Conservation (phyloP, 2,797 vertebrate genomes). For the Sebastes dallii region DNA sequence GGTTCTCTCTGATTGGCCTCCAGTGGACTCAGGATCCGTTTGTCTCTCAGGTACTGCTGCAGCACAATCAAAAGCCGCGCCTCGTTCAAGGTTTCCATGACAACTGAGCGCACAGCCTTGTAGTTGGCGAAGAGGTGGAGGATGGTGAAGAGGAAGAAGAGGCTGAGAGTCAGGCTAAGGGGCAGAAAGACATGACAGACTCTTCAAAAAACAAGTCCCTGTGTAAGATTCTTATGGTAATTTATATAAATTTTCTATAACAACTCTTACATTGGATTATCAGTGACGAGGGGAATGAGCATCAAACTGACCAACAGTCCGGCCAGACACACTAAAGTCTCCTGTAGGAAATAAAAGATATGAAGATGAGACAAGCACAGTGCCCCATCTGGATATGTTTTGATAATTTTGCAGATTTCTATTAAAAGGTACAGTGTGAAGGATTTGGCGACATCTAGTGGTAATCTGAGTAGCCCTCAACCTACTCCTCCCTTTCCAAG, state of each 20-base stretch:
- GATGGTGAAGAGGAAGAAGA: constrained; percentile 87
- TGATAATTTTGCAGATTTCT: not conserved
- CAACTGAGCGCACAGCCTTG: constrained; percentile 88
- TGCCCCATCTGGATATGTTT: not conserved
- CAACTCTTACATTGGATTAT: constrained; percentile 79
- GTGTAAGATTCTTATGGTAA: not conserved
- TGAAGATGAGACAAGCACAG: not conserved
- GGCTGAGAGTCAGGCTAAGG: constrained; percentile 83
- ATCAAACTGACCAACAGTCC: constrained; percentile 88
- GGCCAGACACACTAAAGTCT: constrained; percentile 90
- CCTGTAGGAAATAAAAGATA: constrained; percentile 71
- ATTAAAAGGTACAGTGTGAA: too few relatives aligned
- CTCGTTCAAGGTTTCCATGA: constrained; percentile 92
- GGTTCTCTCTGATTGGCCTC: constrained; percentile 87
- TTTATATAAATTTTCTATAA: not conserved
- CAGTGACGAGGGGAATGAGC: constrained; percentile 87
- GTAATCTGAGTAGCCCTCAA: too few relatives aligned
- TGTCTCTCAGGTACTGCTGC: constrained; percentile 77
- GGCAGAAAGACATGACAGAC: not conserved
- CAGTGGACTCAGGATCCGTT: constrained; percentile 74
- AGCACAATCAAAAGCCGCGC: constrained; percentile 85
- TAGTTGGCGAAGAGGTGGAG: constrained; percentile 92
- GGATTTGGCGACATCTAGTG: too few relatives aligned
- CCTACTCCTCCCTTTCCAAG: too few relatives aligned
- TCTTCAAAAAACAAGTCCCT: not conserved